Conservation (phyloP, 2,888 invertebrate genomes). For the Mesopsocus fuscifrons region DNA sequence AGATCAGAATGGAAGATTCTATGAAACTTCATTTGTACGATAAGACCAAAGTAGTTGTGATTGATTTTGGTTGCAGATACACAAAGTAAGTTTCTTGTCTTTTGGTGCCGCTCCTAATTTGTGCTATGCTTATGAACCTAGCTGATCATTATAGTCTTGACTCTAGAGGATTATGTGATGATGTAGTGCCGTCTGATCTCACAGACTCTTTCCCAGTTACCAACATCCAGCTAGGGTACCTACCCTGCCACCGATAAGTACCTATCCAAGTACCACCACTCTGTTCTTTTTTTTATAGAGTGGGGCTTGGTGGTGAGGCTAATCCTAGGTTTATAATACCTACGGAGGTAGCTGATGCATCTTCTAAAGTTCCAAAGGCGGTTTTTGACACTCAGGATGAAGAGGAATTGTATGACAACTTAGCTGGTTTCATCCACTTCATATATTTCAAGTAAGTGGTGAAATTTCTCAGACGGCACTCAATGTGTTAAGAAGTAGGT, state of each 20-base stretch:
- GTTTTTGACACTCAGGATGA: conserved; percentile 42
- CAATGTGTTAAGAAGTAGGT: too few species aligned
- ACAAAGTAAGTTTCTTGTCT: conserved; percentile 86
- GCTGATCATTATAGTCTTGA: too few species aligned
- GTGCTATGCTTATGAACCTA: too few species aligned
- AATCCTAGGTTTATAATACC: conserved; percentile 75
- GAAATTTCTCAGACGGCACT: too few species aligned
- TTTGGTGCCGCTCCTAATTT: too few species aligned
- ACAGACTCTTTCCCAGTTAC: too few species aligned
- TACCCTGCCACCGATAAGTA: too few species aligned
- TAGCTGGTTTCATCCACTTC: conserved; percentile 72
- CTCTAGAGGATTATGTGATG: too few species aligned
- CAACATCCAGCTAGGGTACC: too few species aligned
- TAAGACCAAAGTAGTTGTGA: conserved; percentile 65
- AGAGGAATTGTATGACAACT: conserved; percentile 60
- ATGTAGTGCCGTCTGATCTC: too few species aligned
- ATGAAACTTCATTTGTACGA: conserved; percentile 38
- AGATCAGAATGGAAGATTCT: neutral
- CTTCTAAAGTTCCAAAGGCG: conserved; percentile 35
- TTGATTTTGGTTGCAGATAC: conserved; percentile 80
- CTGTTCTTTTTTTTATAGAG: conserved; percentile 42
- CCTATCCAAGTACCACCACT: too few species aligned
- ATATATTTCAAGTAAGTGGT: conserved; percentile 64
- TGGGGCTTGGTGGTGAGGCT: conserved; percentile 80
- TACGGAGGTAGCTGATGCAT: conserved; percentile 50